A percentile compares a stretch with the other conserved stretches of the same genome.
phyloP scores from a whole-genome alignment of 1,140 invertebrate genomes.

The Papilio xuthus region DNA sequence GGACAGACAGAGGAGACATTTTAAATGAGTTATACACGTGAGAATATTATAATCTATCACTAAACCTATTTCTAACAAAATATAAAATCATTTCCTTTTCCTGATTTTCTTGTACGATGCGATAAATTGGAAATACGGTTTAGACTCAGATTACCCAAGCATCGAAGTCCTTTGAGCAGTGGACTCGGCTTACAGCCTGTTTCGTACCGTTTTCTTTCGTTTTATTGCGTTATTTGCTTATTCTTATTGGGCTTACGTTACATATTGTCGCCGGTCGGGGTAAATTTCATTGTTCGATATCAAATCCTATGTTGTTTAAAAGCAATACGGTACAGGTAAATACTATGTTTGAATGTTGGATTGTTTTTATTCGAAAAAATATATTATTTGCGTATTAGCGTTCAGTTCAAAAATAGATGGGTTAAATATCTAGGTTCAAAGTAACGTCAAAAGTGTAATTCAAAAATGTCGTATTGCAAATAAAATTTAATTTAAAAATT shows the following conservation, averaged over 20 bases:
- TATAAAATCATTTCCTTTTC: not conserved
- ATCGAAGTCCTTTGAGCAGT: constrained; percentile 5
- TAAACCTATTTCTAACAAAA: not conserved
- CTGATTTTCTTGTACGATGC: not conserved
- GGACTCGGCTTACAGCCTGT: not conserved
- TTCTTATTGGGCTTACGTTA: not conserved
- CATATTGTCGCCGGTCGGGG: not conserved
- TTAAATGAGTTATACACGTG: no score
- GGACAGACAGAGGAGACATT: no score
- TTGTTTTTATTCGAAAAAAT: no score
- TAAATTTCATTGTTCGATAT: not conserved
- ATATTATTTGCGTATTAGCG: not conserved
- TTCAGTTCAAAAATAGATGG: no score
- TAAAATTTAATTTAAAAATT: no score
- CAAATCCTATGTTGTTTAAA: not conserved
- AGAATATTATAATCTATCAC: no score
- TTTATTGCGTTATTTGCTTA: constrained; percentile 16
- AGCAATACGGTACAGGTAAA: no score
- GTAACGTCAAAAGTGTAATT: no score
- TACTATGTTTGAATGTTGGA: no score
- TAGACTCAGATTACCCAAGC: not conserved
- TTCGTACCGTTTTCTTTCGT: not conserved
- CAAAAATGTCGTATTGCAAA: no score
- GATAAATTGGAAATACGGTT: constrained; percentile 1
- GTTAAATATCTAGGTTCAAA: no score